These are phyloP conservation scores for Probosciger aterrimus DNA, from an alignment of 2,113 vertebrate species.

Conservation along the genomic window DNA sequence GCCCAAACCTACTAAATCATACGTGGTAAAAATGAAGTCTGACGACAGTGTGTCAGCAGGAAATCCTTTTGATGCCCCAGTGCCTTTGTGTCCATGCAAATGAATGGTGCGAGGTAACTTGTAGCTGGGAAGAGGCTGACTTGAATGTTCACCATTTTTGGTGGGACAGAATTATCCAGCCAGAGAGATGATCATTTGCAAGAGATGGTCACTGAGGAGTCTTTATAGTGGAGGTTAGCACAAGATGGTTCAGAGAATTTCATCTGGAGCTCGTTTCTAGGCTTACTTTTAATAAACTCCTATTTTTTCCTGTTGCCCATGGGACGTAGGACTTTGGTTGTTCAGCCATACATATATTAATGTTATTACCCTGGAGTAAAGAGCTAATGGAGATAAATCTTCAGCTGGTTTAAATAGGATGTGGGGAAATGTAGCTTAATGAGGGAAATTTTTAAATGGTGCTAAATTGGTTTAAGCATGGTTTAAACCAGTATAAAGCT, in stretches of 20 bases:
- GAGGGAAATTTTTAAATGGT: background rate
- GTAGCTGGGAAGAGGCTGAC: background rate
- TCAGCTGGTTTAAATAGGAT: background rate
- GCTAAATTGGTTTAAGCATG: constrained; percentile 17
- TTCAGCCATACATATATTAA: background rate
- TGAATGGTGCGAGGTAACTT: background rate
- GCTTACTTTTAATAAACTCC: background rate
- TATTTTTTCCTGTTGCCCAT: background rate
- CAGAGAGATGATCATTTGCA: background rate
- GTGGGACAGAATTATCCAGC: background rate
- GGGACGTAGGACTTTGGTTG: background rate
- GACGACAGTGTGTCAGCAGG: background rate
- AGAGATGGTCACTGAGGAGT: background rate
- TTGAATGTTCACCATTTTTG: background rate
- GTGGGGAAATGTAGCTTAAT: background rate
- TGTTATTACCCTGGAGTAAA: background rate
- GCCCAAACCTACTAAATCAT: fast-evolving
- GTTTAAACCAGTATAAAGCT: constrained; percentile 6
- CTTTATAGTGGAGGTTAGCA: background rate
- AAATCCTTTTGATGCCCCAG: background rate
- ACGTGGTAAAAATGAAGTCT: background rate
- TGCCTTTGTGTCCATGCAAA: fast-evolving
- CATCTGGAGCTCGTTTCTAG: background rate
- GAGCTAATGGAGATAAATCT: background rate
- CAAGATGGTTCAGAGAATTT: background rate